phyloP scores from a whole-genome alignment of 2,888 invertebrate species.

The Bellardia pandia region DNA sequence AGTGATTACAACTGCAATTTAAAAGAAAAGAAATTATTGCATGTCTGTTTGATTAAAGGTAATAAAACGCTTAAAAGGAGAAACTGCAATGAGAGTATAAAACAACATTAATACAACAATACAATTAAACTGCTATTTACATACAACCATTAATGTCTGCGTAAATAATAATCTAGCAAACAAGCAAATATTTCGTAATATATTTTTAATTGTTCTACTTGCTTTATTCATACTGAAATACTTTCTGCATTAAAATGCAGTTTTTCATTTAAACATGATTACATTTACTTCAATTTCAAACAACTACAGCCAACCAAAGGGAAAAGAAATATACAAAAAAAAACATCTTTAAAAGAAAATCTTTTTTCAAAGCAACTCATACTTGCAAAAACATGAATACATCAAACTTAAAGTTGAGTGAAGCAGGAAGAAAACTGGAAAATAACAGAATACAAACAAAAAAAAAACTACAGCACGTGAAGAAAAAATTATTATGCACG shows the following conservation, averaged over 20 bases:
- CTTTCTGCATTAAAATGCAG: neutral
- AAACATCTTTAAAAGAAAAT: neutral
- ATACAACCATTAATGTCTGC: neutral
- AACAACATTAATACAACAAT: slow-evolving; percentile 18
- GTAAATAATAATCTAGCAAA: neutral
- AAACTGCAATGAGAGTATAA: slow-evolving; percentile 3
- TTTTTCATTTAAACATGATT: neutral
- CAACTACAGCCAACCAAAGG: neutral
- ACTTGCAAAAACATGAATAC: neutral
- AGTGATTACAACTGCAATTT: slow-evolving; percentile 61
- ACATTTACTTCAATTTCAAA: neutral
- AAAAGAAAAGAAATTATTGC: slow-evolving; percentile 15
- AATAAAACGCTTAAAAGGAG: slow-evolving; percentile 21
- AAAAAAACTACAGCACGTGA: slow-evolving; percentile 56
- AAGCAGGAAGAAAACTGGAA: slow-evolving; percentile 10
- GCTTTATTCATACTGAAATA: neutral
- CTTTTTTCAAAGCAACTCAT: neutral
- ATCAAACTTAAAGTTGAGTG: slow-evolving; percentile 13
- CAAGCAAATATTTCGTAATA: slow-evolving; percentile 29
- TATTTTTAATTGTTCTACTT: slow-evolving; percentile 47
- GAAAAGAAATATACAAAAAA: neutral
- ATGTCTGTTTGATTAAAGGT: slow-evolving; percentile 24
- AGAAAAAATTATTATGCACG: slow-evolving; percentile 73
- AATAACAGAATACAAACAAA: slow-evolving; percentile 12
- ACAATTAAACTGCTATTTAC: slow-evolving; percentile 7